Evolutionary conservation across 2,888 invertebrate species (phyloP).

Genomic region (Leucophenga montana): DNA sequence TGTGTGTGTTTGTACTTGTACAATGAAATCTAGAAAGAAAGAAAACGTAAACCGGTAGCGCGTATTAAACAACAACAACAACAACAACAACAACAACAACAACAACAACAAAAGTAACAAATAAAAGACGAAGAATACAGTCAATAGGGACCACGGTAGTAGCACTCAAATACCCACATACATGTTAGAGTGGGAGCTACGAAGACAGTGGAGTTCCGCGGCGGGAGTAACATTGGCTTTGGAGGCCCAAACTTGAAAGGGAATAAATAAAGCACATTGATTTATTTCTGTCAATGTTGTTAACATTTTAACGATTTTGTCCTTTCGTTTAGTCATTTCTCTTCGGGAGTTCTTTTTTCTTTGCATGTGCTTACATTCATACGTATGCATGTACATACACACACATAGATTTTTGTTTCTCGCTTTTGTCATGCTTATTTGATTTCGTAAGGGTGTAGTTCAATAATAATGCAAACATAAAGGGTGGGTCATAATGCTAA

Average conservation of each 20-base stretch:
- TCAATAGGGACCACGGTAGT: background rate
- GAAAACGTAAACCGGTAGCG: too few relatives aligned
- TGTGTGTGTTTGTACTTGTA: too few relatives aligned
- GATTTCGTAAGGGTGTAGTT: too few relatives aligned
- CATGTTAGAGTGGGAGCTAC: too few relatives aligned
- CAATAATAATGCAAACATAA: too few relatives aligned
- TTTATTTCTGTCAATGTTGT: slow-evolving; percentile 65
- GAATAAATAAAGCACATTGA: slow-evolving; percentile 63
- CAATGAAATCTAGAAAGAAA: too few relatives aligned
- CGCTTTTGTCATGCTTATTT: too few relatives aligned
- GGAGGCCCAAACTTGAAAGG: slow-evolving; percentile 50
- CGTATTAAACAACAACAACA: too few relatives aligned
- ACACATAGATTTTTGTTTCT: too few relatives aligned
- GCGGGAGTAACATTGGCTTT: slow-evolving; percentile 43
- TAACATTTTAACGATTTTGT: slow-evolving; percentile 68
- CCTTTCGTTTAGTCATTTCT: slow-evolving; percentile 56
- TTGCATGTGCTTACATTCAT: background rate
- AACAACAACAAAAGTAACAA: background rate
- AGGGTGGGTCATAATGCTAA: too few relatives aligned
- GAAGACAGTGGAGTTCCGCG: slow-evolving; percentile 31
- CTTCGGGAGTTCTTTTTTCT: slow-evolving; percentile 18
- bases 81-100: background rate
- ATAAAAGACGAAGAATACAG: background rate
- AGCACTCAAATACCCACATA: background rate
- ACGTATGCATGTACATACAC: background rate